Percentiles rank a stretch among this genome's conserved stretches.
Evolutionary conservation across 2,113 vertebrate genomes (phyloP).

Genomic region (Rhegmatorhina hoffmannsi): DNA sequence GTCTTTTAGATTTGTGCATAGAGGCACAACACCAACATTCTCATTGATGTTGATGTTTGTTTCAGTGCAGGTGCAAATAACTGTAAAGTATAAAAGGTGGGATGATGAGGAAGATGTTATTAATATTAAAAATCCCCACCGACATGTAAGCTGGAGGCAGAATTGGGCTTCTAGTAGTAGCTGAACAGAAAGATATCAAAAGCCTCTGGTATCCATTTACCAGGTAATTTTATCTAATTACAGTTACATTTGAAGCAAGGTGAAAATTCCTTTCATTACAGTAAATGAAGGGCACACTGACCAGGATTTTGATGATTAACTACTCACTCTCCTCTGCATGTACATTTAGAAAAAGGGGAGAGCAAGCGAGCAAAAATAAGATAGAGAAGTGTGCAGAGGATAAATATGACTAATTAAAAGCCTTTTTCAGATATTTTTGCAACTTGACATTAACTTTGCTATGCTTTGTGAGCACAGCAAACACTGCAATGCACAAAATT

Average conservation of each 20-base stretch:
- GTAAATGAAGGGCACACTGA: constrained; percentile 62
- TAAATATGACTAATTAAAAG: constrained; percentile 62
- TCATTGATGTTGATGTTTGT: background rate
- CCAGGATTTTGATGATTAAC: constrained; percentile 59
- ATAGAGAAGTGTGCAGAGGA: constrained; percentile 21
- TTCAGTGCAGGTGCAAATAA: background rate
- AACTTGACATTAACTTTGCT: constrained; percentile 34
- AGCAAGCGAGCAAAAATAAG: background rate
- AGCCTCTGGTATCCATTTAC: background rate
- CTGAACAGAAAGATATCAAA: background rate
- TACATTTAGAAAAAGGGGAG: background rate
- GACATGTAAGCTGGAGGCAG: background rate
- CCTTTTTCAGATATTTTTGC: constrained; percentile 54
- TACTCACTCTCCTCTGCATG: constrained; percentile 13
- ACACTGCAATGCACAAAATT: constrained; percentile 32
- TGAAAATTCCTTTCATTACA: constrained; percentile 77
- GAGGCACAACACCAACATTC: background rate
- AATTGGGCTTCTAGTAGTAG: background rate
- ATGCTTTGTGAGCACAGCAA: background rate
- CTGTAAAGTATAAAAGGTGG: background rate
- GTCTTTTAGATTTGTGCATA: background rate
- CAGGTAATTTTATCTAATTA: constrained; percentile 2
- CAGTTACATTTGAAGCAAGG: constrained; percentile 88
- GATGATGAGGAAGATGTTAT: background rate
- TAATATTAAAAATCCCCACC: background rate